Evolutionary conservation across 2,797 vertebrate genomes (phyloP), one percentile per base, ranked within the genome.

Genomic region (Channa striata): DNA sequence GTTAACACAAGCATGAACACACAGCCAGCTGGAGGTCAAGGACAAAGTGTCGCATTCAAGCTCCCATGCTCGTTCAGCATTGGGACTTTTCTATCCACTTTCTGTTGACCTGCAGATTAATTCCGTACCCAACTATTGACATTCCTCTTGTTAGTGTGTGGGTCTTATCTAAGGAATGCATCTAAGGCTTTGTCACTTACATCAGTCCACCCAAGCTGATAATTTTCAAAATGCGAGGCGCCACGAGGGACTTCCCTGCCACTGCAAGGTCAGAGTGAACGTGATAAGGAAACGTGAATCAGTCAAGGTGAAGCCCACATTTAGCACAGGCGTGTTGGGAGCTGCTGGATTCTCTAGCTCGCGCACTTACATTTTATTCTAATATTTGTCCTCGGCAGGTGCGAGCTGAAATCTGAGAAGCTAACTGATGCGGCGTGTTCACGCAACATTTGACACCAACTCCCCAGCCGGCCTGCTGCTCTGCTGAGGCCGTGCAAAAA

Each of bases 81-180:
- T 53, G 64, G 60, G 52, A 25, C 59, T 64, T 76, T 77, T 60
- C 52, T 66, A 65, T 53, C 68, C 59, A 17, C 60, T 50, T 58
- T 76, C 74, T 79, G 74, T 82, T 69, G 82, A 83, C 66, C 77
- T 46, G 19, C 69, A 54, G 75, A 87, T 87, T 86, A 86, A 89
- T 90, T 83, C 46, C 70, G 39, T 60, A 53, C 57, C 60, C 82
- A 90, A 91, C 91, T 90, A 91, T 93, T 92, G 87, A 87, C 91
- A 81, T 86, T 91, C 74, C 57, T 82, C 59, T 65, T 73, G 79
- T 33, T 74, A 10, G 79, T 66, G 58, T 59, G 77, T 44, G 17
- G 25, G 65, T 88, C 81, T 90, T 92, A 92, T 93, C 92, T 83
- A 33, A 77, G 85, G 85, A 88, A 87, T 89, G 86, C 78, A 78